Conservation (phyloP, 2,113 vertebrate species). For the Corythoichthys intestinalis region DNA sequence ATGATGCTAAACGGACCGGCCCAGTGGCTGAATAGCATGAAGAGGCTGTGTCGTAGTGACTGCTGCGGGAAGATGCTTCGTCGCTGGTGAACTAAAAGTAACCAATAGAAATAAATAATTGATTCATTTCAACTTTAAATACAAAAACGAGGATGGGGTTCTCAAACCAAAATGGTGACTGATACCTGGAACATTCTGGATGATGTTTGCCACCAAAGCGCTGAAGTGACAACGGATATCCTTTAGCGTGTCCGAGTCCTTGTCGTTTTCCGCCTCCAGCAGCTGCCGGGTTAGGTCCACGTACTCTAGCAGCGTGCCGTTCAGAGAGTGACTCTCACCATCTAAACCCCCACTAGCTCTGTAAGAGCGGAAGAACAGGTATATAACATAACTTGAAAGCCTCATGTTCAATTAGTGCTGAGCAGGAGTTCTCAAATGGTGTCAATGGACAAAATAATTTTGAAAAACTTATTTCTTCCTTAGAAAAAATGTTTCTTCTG, state of each 20-base stretch:
- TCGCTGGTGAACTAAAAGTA: conserved; percentile 88
- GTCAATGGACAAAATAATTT: neutral
- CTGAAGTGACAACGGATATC: conserved; percentile 99
- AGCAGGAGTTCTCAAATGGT: neutral
- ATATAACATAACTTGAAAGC: neutral
- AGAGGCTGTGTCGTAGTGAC: conserved; percentile 95
- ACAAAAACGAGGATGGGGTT: neutral
- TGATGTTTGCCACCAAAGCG: conserved; percentile 98
- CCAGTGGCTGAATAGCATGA: conserved; percentile 99
- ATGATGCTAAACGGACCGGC: conserved; percentile 99
- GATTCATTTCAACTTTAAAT: too few relatives aligned
- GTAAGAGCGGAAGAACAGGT: neutral
- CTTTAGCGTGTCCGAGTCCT: conserved; percentile 94
- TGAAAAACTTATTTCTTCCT: neutral
- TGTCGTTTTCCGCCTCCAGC: conserved; percentile 98
- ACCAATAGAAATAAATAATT: neutral
- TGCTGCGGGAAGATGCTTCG: conserved; percentile 97
- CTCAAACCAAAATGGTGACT: neutral
- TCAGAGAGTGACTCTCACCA: conserved; percentile 94
- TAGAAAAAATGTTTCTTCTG: neutral
- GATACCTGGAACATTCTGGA: conserved; percentile 97
- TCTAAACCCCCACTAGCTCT: conserved; percentile 96
- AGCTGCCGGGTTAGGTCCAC: conserved; percentile 95
- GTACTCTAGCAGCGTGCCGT: conserved; percentile 92
- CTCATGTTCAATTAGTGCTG: neutral